Percentiles rank a stretch among this genome's conserved stretches.
phyloP scores from a whole-genome alignment of 2,888 invertebrate genomes.

The Drosophila anomalipes region DNA sequence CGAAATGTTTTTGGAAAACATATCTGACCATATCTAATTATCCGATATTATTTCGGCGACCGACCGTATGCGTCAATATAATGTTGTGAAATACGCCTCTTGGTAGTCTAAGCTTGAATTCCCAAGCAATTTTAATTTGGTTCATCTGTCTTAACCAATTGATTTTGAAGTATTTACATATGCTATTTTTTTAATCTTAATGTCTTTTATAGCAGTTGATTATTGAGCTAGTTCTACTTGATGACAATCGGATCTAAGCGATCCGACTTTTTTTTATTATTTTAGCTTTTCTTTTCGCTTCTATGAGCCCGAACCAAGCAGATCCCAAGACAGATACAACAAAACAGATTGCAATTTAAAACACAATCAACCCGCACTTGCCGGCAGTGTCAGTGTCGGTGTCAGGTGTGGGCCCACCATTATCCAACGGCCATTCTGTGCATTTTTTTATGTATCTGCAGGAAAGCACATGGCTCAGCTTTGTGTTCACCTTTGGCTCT shows the following conservation, averaged over 20 bases:
- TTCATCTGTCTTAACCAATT: too few relatives aligned
- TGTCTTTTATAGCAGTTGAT: too few relatives aligned
- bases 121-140: too few relatives aligned
- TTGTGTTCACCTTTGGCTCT: constrained; percentile 3
- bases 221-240: too few relatives aligned
- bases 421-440: constrained; percentile 65
- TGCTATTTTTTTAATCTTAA: accelerated
- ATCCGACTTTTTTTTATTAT: neutral
- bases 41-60: neutral
- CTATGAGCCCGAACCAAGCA: neutral
- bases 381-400: neutral
- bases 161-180: too few relatives aligned
- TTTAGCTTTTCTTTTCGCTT: neutral
- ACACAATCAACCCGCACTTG: constrained; percentile 39
- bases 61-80: too few relatives aligned
- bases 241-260: neutral
- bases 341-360: constrained; percentile 20
- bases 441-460: constrained; percentile 64
- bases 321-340: neutral
- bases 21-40: neutral
- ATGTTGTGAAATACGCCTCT: too few relatives aligned
- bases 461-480: constrained; percentile 6
- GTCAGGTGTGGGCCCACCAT: constrained; percentile 9
- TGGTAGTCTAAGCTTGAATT: neutral
- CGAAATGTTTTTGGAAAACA: neutral